Conservation (phyloP, 37 sponge, comb jelly and placozoan genomes). For the Oscarella lobularis region DNA sequence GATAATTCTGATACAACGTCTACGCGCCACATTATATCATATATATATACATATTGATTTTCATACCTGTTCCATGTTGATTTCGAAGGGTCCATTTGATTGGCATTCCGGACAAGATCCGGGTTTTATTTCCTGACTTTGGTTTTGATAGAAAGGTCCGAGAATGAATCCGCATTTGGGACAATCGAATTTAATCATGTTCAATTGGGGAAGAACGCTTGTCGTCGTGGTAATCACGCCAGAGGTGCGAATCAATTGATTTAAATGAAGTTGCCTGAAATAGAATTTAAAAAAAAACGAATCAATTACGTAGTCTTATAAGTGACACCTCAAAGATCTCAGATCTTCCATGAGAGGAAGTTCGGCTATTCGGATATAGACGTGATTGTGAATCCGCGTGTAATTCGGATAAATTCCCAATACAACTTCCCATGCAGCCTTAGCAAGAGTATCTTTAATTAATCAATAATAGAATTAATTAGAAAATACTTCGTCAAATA, state of each 20-base stretch:
- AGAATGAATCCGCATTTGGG: constrained; percentile 79
- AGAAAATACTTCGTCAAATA: constrained; percentile 86
- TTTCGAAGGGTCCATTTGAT: constrained; percentile 94
- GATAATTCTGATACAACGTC: constrained; percentile 98
- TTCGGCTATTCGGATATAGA: constrained; percentile 84
- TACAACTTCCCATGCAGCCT: constrained; percentile 96
- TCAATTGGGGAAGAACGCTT: constrained; percentile 94
- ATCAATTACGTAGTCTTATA: background rate
- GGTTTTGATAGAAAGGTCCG: constrained; percentile 91
- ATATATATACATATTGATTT: background rate
- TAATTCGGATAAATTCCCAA: constrained; percentile 85
- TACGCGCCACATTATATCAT: background rate
- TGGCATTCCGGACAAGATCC: constrained; percentile 98
- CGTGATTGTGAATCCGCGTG: constrained; percentile 69
- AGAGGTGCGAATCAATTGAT: constrained; percentile 86
- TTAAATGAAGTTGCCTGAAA: constrained; percentile 87
- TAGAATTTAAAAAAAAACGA: background rate
- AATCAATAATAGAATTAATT: background rate
- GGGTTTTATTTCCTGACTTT: constrained; percentile 86
- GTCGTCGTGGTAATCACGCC: constrained; percentile 93
- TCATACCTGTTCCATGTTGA: constrained; percentile 95
- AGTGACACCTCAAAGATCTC: constrained; percentile 65
- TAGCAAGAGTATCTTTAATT: background rate
- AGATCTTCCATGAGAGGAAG: constrained; percentile 97
- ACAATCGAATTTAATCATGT: constrained; percentile 93